Evolutionary conservation across 2,888 invertebrate species (phyloP).

Genomic region (Drosophila gaucha): DNA sequence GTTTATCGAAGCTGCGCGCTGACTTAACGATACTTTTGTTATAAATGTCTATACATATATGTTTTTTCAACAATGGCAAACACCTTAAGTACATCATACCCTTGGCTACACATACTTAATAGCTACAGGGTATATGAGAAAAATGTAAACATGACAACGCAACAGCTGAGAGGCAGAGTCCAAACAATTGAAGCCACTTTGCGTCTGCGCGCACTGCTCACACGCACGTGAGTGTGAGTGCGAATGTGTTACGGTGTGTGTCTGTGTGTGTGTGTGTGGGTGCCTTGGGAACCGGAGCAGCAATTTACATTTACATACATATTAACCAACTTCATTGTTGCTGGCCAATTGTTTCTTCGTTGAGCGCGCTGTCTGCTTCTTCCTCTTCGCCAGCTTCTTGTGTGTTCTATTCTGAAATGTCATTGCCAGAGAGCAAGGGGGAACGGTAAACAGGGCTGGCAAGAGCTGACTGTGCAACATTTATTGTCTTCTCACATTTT

Average conservation of each 20-base stretch:
- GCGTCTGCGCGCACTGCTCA: slow-evolving; percentile 41
- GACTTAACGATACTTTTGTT: too few species aligned
- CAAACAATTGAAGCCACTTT: slow-evolving; percentile 38
- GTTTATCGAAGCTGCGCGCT: too few species aligned
- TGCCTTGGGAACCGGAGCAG: slow-evolving; percentile 37
- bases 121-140: slow-evolving; percentile 29
- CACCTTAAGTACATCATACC: background rate
- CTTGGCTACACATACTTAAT: background rate
- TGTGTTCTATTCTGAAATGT: slow-evolving; percentile 6
- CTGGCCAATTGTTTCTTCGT: slow-evolving; percentile 19
- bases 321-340: slow-evolving; percentile 13
- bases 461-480: background rate
- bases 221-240: background rate
- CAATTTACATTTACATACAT: slow-evolving; percentile 37
- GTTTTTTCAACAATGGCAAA: too few species aligned
- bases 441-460: slow-evolving; percentile 30
- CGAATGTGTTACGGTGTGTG: too few species aligned
- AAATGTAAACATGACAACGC: slow-evolving; percentile 28
- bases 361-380: slow-evolving; percentile 12
- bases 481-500: background rate
- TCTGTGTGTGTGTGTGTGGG: slow-evolving; percentile 1
- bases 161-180: slow-evolving; percentile 42
- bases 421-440: slow-evolving; percentile 19
- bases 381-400: slow-evolving; percentile 8
- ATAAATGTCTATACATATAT: too few species aligned